Evolutionary conservation across 2,797 vertebrate species (phyloP).

Genomic region (Atherinosoma microstoma): DNA sequence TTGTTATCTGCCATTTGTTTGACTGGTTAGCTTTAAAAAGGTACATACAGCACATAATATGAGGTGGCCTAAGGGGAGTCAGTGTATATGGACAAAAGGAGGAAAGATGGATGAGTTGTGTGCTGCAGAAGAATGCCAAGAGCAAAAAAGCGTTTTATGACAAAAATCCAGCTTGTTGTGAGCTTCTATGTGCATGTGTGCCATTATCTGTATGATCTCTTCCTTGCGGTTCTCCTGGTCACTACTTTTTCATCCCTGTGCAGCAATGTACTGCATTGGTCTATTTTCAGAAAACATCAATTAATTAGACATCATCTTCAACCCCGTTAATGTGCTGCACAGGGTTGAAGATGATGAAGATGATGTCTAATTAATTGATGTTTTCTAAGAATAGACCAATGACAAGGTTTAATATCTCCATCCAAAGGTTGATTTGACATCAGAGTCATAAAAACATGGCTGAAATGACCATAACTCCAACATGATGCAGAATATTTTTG

Average conservation of each 20-base stretch:
- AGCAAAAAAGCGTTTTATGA: conserved; percentile 33
- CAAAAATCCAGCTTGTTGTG: conserved; percentile 24
- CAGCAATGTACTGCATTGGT: neutral
- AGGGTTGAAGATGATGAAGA: no score
- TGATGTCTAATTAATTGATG: no score
- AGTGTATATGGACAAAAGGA: conserved; percentile 6
- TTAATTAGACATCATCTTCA: no score
- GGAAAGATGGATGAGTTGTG: conserved; percentile 8
- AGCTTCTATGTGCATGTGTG: neutral
- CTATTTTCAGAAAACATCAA: no score
- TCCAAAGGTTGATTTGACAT: neutral
- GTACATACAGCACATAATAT: neutral
- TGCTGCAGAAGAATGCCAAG: conserved; percentile 22
- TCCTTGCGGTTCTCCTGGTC: neutral
- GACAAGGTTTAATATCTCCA: neutral
- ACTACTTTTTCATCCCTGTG: neutral
- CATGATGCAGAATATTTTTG: neutral
- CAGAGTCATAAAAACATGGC: neutral
- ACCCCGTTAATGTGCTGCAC: no score
- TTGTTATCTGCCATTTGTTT: neutral
- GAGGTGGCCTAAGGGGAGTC: conserved; percentile 9
- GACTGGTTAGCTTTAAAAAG: conserved; percentile 14
- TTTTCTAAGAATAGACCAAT: no score
- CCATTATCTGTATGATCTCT: neutral
- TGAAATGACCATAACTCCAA: neutral